Evolutionary conservation across 2,113 vertebrate species (phyloP).

Genomic region (Neogobius melanostomus): DNA sequence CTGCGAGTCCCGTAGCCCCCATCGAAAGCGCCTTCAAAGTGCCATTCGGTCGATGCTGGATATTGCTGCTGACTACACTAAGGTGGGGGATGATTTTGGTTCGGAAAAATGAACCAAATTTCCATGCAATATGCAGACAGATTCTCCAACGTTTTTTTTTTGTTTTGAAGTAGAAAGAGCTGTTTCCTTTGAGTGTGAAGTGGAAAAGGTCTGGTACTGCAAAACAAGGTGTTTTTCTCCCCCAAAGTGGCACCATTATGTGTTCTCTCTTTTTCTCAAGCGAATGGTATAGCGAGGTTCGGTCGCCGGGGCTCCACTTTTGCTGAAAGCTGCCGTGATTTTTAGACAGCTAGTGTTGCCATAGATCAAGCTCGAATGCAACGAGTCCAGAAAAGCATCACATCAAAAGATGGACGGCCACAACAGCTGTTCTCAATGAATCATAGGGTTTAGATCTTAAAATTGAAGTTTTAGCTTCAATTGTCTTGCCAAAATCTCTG

Average conservation of each 20-base stretch:
- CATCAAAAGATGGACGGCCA: too few species aligned
- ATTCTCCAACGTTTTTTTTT: constrained; percentile 2
- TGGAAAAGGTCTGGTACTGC: constrained; percentile 24
- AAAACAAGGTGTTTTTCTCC: constrained; percentile 15
- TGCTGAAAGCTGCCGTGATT: too few species aligned
- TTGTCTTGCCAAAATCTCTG: too few species aligned
- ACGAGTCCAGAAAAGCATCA: too few species aligned
- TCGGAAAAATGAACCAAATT: constrained; percentile 16
- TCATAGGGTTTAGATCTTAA: too few species aligned
- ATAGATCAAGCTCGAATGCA: too few species aligned
- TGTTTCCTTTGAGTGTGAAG: neutral
- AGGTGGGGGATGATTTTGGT: constrained; percentile 19
- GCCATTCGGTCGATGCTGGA: constrained; percentile 28
- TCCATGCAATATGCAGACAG: constrained; percentile 35
- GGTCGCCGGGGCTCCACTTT: neutral
- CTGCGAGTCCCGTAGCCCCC: neutral
- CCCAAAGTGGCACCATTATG: neutral
- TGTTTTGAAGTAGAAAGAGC: neutral
- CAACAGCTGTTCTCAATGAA: too few species aligned
- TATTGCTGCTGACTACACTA: constrained; percentile 51
- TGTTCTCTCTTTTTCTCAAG: neutral
- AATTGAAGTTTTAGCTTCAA: too few species aligned
- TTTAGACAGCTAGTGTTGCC: neutral
- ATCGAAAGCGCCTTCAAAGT: constrained; percentile 31
- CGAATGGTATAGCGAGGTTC: neutral